phyloP scores from a whole-genome alignment of 2,888 invertebrate species.

The Ichneumon xanthorius region DNA sequence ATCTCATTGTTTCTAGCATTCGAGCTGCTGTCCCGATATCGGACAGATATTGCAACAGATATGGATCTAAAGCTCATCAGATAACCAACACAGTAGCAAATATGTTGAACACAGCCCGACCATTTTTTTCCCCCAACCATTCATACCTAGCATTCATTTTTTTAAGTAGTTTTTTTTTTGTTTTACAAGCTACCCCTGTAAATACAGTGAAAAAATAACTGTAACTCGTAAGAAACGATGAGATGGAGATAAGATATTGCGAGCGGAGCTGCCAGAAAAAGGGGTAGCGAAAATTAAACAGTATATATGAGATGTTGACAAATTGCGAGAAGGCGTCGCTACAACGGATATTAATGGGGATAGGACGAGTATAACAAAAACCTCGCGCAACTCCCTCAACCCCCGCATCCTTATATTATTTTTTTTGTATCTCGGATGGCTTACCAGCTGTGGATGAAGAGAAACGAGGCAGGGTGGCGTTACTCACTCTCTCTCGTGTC shows the following conservation, averaged over 20 bases:
- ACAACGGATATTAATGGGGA: constrained; percentile 85
- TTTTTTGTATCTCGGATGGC: constrained; percentile 70
- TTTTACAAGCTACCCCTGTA: too few species aligned
- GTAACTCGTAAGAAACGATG: neutral
- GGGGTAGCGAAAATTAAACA: constrained; percentile 82
- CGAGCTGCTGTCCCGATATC: neutral
- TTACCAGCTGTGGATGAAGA: constrained; percentile 83
- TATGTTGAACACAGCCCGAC: neutral
- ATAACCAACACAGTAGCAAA: neutral
- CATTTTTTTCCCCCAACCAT: neutral
- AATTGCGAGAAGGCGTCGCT: constrained; percentile 84
- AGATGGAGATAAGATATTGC: neutral
- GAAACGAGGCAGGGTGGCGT: constrained; percentile 80
- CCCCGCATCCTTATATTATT: constrained; percentile 53
- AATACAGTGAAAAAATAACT: neutral
- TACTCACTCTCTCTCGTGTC: constrained; percentile 74
- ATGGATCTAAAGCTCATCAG: neutral
- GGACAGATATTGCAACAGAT: neutral
- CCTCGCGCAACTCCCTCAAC: constrained; percentile 79
- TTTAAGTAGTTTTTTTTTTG: neutral
- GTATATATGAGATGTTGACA: constrained; percentile 83
- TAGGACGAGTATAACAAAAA: constrained; percentile 78
- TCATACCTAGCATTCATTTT: too few species aligned
- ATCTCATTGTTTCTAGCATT: constrained; percentile 32
- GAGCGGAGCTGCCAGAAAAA: constrained; percentile 71